Base-by-base conservation (phyloP, 2,888 invertebrate species). In the Plagiodera versicolora region DNA sequence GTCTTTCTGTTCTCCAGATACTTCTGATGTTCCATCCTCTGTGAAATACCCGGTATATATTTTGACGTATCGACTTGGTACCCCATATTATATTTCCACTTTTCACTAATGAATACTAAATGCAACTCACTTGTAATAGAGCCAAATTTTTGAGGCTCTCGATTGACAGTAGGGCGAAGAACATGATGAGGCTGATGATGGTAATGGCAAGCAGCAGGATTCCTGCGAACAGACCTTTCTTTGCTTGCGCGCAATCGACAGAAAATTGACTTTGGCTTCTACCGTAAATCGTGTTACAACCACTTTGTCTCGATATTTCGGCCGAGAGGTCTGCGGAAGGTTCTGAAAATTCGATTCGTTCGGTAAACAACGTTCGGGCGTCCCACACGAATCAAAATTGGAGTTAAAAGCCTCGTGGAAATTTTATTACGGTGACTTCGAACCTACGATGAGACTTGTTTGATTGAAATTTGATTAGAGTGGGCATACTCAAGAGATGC, bases 191-290 rank as follows among this genome's bases (percentile, higher is more conserved):
- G 30, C 89, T 89, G 74, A 94, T 90, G 56, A 92, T 90, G 39
- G 89, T 89, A 3, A 88, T 84, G 1, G 89, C 88, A 2, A 90
- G 82, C 11, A 89, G 83, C 9, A 14, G 16, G 0, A 24, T 30
- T 14, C 49, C 87, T 30, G 84, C 83, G 73, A 87, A 89, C 75
- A 95, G 85, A 67, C 94, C 85, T 77, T 89, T 87, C 76, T 92
- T 92, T 0, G 93, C 91, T 69, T 90, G 89, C 2, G 91, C 89
- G 79, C 94, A 94, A 81, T 94, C 94, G 53, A 94, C 87, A 0
- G 89, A 89, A 78, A 90, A 90, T 70, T 89, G 87, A 72, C 81
- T 87, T 84, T 17, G 86, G 80, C 14, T 85, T 63, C 66, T 63
- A 61, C 66, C 67, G 63, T 71, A 69, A 65, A 72, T 72, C 58